These are phyloP conservation scores for Eidolon helvum DNA, from an alignment of 2,113 vertebrate species.

Conservation along the genomic window DNA sequence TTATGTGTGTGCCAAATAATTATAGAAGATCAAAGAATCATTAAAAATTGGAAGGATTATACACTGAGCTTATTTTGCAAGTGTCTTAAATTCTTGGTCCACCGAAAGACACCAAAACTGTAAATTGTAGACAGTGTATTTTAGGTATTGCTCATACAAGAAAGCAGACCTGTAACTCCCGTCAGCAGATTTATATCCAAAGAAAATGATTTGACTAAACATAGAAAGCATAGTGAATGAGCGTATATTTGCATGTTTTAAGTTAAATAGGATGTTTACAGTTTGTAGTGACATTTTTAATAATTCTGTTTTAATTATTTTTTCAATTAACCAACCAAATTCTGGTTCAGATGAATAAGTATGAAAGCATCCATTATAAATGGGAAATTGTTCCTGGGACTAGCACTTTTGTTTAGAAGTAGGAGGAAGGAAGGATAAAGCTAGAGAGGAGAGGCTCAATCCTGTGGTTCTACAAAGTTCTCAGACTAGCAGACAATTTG, in stretches of 20 bases:
- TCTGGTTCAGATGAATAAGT: not conserved
- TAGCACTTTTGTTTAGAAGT: constrained; percentile 5
- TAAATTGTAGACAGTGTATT: not conserved
- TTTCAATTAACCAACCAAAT: constrained; percentile 46
- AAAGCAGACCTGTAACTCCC: not conserved
- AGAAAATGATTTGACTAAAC: not conserved
- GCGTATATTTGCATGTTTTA: constrained; percentile 11
- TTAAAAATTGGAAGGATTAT: not conserved
- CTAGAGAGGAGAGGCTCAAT: not conserved
- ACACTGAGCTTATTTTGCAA: not conserved
- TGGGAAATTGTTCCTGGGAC: not conserved
- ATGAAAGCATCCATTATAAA: not conserved
- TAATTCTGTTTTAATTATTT: not conserved
- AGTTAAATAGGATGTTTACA: constrained; percentile 27
- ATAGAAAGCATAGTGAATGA: constrained; percentile 23
- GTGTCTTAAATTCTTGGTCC: constrained; percentile 21
- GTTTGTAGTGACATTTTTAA: not conserved
- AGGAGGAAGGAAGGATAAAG: not conserved
- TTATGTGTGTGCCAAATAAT: constrained; percentile 11
- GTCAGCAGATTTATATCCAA: constrained; percentile 11
- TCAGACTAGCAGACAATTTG: not conserved
- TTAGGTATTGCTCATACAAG: not conserved
- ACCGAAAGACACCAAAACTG: constrained; percentile 25
- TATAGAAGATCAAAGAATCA: not conserved
- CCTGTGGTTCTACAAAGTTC: constrained; percentile 23